These are phyloP conservation scores for Amiota communis DNA, from an alignment of 2,888 invertebrate species.

Conservation along the genomic window DNA sequence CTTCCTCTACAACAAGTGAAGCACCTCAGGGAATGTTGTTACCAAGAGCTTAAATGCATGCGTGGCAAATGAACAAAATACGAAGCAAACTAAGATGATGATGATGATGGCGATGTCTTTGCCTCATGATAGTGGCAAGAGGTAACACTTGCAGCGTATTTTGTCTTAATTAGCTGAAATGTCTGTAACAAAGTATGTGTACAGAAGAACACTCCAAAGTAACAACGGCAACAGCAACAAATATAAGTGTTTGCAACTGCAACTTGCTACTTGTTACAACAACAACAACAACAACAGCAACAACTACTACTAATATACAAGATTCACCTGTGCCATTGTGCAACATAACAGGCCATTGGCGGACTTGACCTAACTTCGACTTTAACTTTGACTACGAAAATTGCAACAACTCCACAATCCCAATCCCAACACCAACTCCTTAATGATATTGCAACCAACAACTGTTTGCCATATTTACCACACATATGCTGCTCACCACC, in stretches of 20 bases:
- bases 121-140: background rate
- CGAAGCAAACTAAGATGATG: constrained; percentile 2
- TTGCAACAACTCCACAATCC: constrained; percentile 29
- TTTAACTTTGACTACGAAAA: background rate
- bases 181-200: constrained; percentile 25
- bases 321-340: background rate
- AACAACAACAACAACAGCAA: background rate
- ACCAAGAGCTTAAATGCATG: constrained; percentile 12
- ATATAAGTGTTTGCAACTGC: constrained; percentile 13
- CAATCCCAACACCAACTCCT: constrained; percentile 6
- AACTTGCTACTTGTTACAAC: background rate
- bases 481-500: background rate
- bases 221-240: constrained; percentile 21
- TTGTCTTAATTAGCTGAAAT: constrained; percentile 63
- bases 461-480: background rate
- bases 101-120: constrained; percentile 30
- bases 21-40: no score
- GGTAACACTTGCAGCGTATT: constrained; percentile 48
- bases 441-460: background rate
- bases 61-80: constrained; percentile 52
- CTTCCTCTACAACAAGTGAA: background rate
- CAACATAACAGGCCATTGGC: constrained; percentile 60
- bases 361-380: constrained; percentile 30
- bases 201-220: constrained; percentile 39
- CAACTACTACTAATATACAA: background rate